These are phyloP conservation scores for Sphaeramia orbicularis DNA, from an alignment of 2,797 vertebrate genomes.

Conservation along the genomic window DNA sequence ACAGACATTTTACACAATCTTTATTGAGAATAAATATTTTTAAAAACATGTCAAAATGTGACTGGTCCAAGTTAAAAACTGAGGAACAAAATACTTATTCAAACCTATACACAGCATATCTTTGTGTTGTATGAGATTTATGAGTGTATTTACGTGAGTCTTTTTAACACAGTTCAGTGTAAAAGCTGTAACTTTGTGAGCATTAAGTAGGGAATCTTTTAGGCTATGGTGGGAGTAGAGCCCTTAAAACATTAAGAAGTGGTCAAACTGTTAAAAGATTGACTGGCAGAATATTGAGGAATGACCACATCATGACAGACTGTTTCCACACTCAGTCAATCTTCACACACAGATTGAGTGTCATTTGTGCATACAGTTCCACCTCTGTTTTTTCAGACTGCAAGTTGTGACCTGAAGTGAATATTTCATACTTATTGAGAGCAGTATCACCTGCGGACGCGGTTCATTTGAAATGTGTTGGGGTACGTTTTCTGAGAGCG, in stretches of 20 bases:
- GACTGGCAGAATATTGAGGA: too few relatives aligned
- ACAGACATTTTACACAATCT: conserved; percentile 21
- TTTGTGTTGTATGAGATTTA: too few relatives aligned
- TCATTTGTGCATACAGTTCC: not conserved
- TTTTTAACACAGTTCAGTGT: too few relatives aligned
- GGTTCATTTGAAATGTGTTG: conserved; percentile 48
- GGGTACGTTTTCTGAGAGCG: conserved; percentile 52
- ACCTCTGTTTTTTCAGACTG: not conserved
- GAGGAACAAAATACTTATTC: conserved; percentile 5
- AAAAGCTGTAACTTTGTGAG: too few relatives aligned
- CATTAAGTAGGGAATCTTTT: not conserved
- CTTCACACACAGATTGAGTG: not conserved
- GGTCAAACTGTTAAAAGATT: too few relatives aligned
- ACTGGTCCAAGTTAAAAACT: conserved; percentile 32
- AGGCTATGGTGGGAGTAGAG: not conserved
- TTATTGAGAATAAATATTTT: conserved; percentile 73
- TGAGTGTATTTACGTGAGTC: too few relatives aligned
- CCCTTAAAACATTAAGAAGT: not conserved
- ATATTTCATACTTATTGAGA: not conserved
- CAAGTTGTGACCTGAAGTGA: not conserved
- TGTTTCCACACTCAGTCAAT: not conserved
- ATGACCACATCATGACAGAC: too few relatives aligned
- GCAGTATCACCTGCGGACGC: conserved; percentile 63
- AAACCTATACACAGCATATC: not conserved
- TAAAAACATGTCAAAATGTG: conserved; percentile 21